Evolutionary conservation across 1,140 invertebrate genomes (phyloP).

Genomic region (Chrysomallon squamiferum): DNA sequence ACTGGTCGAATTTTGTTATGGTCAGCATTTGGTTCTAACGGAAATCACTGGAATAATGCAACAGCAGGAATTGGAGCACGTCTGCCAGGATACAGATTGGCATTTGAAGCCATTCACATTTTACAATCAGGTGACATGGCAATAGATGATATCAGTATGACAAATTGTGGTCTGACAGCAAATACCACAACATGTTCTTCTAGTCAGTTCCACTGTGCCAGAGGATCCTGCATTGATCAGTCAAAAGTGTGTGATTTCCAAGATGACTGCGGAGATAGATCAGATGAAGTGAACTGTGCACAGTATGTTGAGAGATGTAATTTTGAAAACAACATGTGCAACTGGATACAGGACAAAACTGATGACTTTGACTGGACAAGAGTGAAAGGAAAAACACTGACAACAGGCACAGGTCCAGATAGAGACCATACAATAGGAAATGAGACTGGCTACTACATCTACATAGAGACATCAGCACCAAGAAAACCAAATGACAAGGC

Average conservation of each 20-base stretch:
- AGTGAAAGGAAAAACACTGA: conserved; percentile 35
- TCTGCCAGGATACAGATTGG: conserved; percentile 29
- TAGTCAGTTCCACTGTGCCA: conserved; percentile 49
- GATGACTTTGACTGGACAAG: conserved; percentile 55
- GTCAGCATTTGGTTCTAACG: conserved; percentile 30
- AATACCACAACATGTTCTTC: conserved; percentile 15
- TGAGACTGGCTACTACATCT: conserved; percentile 74
- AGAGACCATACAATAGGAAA: conserved; percentile 53
- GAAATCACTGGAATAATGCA: conserved; percentile 36
- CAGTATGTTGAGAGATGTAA: conserved; percentile 44
- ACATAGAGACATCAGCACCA: conserved; percentile 75
- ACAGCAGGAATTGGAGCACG: conserved; percentile 32
- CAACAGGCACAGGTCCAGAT: conserved; percentile 44
- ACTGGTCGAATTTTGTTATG: conserved; percentile 29
- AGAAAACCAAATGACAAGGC: conserved; percentile 73
- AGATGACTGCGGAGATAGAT: conserved; percentile 53
- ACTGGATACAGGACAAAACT: conserved; percentile 46
- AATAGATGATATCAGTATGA: conserved; percentile 56
- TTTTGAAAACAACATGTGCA: conserved; percentile 53
- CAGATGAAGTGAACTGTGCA: conserved; percentile 44
- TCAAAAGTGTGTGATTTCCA: conserved; percentile 41
- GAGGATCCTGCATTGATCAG: conserved; percentile 40
- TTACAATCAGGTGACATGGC: conserved; percentile 46
- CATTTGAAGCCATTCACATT: conserved; percentile 38
- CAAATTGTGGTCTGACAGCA: conserved; percentile 34